Evolutionary conservation across 2,113 vertebrate species (phyloP).

Genomic region (Pipa parva): DNA sequence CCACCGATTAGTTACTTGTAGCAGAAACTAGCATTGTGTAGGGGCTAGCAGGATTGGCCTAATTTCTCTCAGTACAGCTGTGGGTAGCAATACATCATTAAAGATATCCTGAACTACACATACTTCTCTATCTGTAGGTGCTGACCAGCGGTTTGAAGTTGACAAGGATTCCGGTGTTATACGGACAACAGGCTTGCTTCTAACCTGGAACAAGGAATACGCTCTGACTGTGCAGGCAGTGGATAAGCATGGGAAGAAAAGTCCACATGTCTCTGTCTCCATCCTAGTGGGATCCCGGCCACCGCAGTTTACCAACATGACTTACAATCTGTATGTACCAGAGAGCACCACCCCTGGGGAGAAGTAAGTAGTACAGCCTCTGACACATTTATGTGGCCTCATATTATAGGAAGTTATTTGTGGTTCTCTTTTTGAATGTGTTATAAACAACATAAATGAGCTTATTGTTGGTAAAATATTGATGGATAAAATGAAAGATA

Average conservation of each 20-base stretch:
- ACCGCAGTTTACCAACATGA: conserved; percentile 79
- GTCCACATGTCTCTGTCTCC: conserved; percentile 62
- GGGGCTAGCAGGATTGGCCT: too few species aligned
- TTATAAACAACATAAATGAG: too few species aligned
- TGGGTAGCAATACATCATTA: too few species aligned
- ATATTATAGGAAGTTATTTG: too few species aligned
- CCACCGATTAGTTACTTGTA: too few species aligned
- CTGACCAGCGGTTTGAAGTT: conserved; percentile 73
- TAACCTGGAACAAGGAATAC: conserved; percentile 74
- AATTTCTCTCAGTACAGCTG: too few species aligned
- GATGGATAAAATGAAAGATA: too few species aligned
- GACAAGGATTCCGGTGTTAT: conserved; percentile 70
- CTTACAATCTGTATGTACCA: conserved; percentile 70
- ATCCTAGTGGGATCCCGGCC: conserved; percentile 72
- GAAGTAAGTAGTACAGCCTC: conserved; percentile 80
- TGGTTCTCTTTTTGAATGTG: too few species aligned
- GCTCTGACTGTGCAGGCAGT: conserved; percentile 70
- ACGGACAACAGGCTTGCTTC: conserved; percentile 67
- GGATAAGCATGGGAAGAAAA: conserved; percentile 61
- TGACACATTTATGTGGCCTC: too few species aligned
- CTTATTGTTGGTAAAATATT: too few species aligned
- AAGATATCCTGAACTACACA: too few species aligned
- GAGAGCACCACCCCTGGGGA: conserved; percentile 69
- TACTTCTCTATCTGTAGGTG: conserved; percentile 55
- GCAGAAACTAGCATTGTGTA: too few species aligned